phyloP scores from a whole-genome alignment of 2,888 invertebrate species.

The Timema podura region DNA sequence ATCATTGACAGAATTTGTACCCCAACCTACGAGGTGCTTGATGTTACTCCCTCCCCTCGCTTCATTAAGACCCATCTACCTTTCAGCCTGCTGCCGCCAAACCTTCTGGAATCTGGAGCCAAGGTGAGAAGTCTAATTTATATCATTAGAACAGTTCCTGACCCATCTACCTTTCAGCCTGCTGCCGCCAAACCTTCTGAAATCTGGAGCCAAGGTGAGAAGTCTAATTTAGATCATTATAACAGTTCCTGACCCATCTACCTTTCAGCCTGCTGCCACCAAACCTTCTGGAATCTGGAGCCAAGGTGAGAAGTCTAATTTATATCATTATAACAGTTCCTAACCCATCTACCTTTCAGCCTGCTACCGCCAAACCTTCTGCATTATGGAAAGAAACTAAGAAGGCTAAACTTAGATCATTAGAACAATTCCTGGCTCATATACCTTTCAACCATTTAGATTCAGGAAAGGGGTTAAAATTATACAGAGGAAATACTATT shows the following conservation, averaged over 20 bases:
- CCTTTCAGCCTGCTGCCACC: constrained; percentile 70
- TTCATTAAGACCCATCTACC: constrained; percentile 74
- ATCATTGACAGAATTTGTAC: constrained; percentile 56
- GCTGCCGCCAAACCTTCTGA: constrained; percentile 58
- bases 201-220: constrained; percentile 49
- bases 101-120: constrained; percentile 51
- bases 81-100: constrained; percentile 64
- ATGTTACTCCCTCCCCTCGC: constrained; percentile 48
- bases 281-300: constrained; percentile 51
- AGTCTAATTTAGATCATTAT: neutral
- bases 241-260: constrained; percentile 57
- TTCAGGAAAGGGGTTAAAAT: no score
- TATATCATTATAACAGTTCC: neutral
- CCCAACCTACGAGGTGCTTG: constrained; percentile 57
- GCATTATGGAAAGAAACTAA: constrained; percentile 49
- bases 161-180: constrained; percentile 38
- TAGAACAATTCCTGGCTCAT: no score
- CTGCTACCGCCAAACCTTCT: constrained; percentile 61
- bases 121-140: constrained; percentile 41
- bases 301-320: constrained; percentile 43
- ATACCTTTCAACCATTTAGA: no score
- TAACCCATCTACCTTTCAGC: constrained; percentile 74
- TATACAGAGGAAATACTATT: no score
- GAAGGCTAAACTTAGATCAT: neutral
- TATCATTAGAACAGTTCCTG: neutral